Conservation (phyloP, 2,888 invertebrate species). For the Limnephilus lunatus region DNA sequence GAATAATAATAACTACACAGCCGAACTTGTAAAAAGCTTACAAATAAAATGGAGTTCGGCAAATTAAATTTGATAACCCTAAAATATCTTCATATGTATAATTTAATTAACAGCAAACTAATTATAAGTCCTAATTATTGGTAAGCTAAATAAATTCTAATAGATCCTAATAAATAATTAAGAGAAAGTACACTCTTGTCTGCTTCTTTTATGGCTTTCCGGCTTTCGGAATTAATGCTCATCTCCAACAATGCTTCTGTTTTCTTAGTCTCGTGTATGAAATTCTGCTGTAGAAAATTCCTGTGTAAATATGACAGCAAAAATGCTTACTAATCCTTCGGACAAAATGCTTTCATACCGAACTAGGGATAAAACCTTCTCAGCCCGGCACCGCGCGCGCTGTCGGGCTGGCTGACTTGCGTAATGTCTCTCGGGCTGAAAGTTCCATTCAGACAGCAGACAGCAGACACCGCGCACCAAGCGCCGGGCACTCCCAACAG, state of each 20-base stretch:
- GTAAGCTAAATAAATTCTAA: too few relatives aligned
- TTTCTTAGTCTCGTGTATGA: not conserved
- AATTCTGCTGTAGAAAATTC: not conserved
- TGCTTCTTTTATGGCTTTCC: not conserved
- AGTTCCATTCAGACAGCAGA: not conserved
- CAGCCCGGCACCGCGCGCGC: not conserved
- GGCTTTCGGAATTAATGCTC: not conserved
- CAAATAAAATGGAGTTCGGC: too few relatives aligned
- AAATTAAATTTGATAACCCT: too few relatives aligned
- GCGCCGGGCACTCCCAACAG: not conserved
- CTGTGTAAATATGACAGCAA: not conserved
- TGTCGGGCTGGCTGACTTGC: not conserved
- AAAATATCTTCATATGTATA: not conserved
- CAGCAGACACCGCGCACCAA: too few relatives aligned
- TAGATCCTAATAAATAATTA: too few relatives aligned
- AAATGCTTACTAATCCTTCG: slow-evolving; percentile 18
- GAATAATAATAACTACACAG: too few relatives aligned
- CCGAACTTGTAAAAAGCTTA: too few relatives aligned
- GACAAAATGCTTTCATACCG: slow-evolving; percentile 10
- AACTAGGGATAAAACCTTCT: not conserved
- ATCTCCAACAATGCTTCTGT: not conserved
- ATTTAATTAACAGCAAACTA: not conserved
- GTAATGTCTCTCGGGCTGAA: not conserved
- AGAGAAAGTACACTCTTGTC: too few relatives aligned
- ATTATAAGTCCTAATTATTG: too few relatives aligned